A percentile compares a stretch with the other conserved stretches of the same genome.
Conservation (phyloP, 2,888 invertebrate species). For the Bembecia ichneumoniformis region DNA sequence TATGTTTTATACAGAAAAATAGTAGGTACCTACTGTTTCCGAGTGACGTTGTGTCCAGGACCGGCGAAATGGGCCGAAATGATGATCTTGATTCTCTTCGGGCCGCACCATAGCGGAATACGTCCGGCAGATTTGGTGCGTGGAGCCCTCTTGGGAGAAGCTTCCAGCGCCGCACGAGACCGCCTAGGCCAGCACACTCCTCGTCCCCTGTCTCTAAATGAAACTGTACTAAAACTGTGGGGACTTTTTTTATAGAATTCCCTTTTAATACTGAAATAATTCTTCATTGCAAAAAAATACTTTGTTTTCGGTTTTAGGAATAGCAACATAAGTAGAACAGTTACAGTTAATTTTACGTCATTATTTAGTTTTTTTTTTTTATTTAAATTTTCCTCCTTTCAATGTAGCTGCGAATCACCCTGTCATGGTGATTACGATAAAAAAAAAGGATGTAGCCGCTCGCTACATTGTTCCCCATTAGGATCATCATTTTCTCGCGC, state of each 20-base stretch:
- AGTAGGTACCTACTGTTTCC: no score
- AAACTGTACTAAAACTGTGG: no score
- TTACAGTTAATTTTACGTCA: neutral
- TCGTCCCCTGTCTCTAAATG: no score
- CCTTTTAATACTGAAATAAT: no score
- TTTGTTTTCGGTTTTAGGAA: no score
- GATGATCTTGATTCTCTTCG: constrained; percentile 96
- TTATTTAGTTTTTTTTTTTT: neutral
- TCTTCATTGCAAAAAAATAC: no score
- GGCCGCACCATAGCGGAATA: constrained; percentile 98
- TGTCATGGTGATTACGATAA: neutral
- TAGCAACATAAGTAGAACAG: no score
- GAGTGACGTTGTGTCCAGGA: constrained; percentile 80
- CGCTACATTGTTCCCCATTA: neutral
- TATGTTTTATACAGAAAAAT: no score
- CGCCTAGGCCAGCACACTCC: constrained; percentile 35
- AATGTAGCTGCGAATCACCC: neutral
- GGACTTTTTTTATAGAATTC: no score
- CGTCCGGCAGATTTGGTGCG: constrained; percentile 96
- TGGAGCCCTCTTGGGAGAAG: constrained; percentile 93
- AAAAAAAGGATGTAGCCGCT: neutral
- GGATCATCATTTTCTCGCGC: neutral
- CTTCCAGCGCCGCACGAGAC: constrained; percentile 90
- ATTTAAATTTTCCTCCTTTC: neutral
- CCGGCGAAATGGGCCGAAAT: constrained; percentile 93